Conservation (phyloP, 2,797 vertebrate species). For the Rhodeus uyekii region DNA sequence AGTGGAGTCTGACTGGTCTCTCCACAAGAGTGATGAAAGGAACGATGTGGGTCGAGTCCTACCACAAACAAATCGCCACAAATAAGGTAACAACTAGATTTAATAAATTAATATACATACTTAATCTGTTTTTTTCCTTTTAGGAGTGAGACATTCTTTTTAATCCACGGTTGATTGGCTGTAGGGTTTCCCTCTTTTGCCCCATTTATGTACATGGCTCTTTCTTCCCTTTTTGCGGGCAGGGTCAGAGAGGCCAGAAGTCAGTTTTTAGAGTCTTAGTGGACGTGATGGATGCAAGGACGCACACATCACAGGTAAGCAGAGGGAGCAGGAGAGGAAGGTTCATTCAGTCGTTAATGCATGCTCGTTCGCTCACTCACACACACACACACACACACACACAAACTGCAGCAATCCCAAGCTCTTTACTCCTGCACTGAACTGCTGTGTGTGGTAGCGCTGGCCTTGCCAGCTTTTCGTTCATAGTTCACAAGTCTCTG, state of each 20-base stretch:
- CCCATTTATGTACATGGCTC: constrained; percentile 39
- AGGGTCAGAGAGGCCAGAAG: constrained; percentile 52
- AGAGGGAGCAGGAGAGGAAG: constrained; percentile 55
- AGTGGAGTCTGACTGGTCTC: constrained; percentile 10
- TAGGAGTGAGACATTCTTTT: constrained; percentile 67
- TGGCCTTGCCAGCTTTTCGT: constrained; percentile 88
- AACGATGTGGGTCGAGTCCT: constrained; percentile 58
- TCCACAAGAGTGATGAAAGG: constrained; percentile 18
- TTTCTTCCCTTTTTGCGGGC: constrained; percentile 42
- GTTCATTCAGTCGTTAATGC: constrained; percentile 53
- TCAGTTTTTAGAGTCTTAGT: constrained; percentile 64
- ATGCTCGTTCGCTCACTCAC: constrained; percentile 7
- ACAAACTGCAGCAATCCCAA: constrained; percentile 17
- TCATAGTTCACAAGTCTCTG: constrained; percentile 98
- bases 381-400: neutral
- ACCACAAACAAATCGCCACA: constrained; percentile 78
- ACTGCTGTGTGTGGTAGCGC: constrained; percentile 79
- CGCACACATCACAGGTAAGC: constrained; percentile 61
- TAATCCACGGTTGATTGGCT: constrained; percentile 44
- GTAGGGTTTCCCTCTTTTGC: constrained; percentile 22
- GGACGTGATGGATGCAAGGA: constrained; percentile 72
- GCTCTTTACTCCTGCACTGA: constrained; percentile 84
- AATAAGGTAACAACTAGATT: constrained; percentile 96
- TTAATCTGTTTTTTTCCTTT: constrained; percentile 71
- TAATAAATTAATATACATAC: constrained; percentile 99